These are phyloP conservation scores for Delia radicum DNA, from an alignment of 1,140 invertebrate species.

Conservation along the genomic window DNA sequence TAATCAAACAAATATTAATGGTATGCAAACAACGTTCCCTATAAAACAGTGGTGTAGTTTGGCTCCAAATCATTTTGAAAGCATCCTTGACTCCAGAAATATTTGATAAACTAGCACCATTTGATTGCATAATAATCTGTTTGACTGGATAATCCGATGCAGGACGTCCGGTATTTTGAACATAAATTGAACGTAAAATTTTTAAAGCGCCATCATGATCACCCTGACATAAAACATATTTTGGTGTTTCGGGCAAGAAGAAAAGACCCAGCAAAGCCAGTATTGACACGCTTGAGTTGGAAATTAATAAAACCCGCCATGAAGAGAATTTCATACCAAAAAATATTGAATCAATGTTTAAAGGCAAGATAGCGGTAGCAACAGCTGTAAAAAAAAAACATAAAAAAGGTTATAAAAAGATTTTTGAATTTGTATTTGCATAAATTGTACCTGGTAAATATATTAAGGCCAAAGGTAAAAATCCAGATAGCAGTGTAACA, in stretches of 20 bases:
- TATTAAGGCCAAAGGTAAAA: conserved; percentile 67
- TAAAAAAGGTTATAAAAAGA: not conserved
- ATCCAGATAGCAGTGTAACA: conserved; percentile 64
- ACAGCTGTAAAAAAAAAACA: conserved; percentile 57
- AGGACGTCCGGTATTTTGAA: conserved; percentile 60
- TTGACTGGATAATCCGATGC: conserved; percentile 40
- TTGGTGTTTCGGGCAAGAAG: conserved; percentile 73
- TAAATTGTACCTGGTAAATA: conserved; percentile 62
- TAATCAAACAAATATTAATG: conserved; percentile 60
- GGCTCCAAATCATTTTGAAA: conserved; percentile 54
- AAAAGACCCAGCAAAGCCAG: conserved; percentile 59
- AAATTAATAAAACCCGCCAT: conserved; percentile 66
- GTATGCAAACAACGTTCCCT: conserved; percentile 59
- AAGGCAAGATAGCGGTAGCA: conserved; percentile 65
- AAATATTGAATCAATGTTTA: conserved; percentile 56
- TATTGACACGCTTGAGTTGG: conserved; percentile 61
- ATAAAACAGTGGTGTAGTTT: conserved; percentile 59
- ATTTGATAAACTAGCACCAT: conserved; percentile 38
- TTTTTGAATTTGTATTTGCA: not conserved
- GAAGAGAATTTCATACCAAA: conserved; percentile 60
- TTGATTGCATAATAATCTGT: conserved; percentile 31
- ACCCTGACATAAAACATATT: conserved; percentile 69
- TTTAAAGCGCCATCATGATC: conserved; percentile 62
- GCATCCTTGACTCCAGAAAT: conserved; percentile 41
- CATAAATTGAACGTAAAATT: conserved; percentile 63